A percentile compares a stretch with the other conserved stretches of the same genome.
phyloP scores from a whole-genome alignment of 64 coral and sea anemone species.

The Trachythela sp. region DNA sequence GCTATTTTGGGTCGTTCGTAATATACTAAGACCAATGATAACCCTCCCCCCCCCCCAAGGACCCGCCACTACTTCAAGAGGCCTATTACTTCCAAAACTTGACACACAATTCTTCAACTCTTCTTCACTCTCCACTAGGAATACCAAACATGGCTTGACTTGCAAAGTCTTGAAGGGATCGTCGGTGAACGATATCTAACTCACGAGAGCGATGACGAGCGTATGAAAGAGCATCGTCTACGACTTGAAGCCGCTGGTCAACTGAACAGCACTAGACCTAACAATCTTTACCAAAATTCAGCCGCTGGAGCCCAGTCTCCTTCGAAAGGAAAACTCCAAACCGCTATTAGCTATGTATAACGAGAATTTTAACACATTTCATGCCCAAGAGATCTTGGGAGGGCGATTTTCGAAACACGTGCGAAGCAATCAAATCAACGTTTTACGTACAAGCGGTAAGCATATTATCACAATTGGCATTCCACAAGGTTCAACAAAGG shows the following conservation, averaged over 20 bases:
- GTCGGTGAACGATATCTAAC: slow-evolving; percentile 80
- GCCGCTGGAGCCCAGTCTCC: neutral
- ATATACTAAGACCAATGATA: too few relatives aligned
- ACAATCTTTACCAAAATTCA: neutral
- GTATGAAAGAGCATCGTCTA: slow-evolving; percentile 66
- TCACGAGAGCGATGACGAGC: slow-evolving; percentile 87
- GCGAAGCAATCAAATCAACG: neutral
- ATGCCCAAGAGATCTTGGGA: neutral
- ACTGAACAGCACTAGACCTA: neutral
- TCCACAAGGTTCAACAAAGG: neutral
- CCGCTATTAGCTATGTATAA: slow-evolving; percentile 13
- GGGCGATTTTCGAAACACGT: neutral
- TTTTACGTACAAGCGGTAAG: too few relatives aligned
- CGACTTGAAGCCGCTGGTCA: slow-evolving; percentile 48
- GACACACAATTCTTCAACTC: neutral
- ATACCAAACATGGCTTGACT: slow-evolving; percentile 91
- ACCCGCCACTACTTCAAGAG: neutral
- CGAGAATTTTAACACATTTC: neutral
- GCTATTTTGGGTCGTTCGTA: too few relatives aligned
- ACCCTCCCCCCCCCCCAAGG: neutral
- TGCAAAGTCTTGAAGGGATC: slow-evolving; percentile 73
- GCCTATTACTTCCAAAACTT: neutral
- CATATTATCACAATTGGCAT: neutral
- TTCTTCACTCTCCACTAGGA: slow-evolving; percentile 45
- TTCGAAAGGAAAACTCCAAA: neutral